Evolutionary conservation across 2,888 invertebrate species (phyloP).

Genomic region (Hemithea aestivaria): DNA sequence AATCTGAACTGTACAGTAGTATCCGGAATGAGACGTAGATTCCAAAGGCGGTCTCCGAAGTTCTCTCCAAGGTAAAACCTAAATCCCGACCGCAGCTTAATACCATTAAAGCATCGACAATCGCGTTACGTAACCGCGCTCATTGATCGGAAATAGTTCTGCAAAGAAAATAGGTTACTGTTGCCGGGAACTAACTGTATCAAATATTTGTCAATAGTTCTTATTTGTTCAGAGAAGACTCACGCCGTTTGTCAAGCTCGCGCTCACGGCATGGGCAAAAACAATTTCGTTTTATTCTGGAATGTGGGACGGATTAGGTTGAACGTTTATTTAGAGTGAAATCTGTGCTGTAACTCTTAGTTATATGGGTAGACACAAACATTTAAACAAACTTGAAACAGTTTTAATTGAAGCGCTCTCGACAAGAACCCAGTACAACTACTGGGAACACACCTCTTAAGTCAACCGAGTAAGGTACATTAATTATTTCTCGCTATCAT

Average conservation of each 20-base stretch:
- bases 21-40: slow-evolving; percentile 36
- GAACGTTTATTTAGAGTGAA: slow-evolving; percentile 43
- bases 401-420: slow-evolving; percentile 70
- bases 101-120: slow-evolving; percentile 43
- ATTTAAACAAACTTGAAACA: slow-evolving; percentile 68
- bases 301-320: slow-evolving; percentile 29
- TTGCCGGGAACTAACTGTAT: slow-evolving; percentile 14
- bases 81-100: slow-evolving; percentile 43
- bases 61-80: slow-evolving; percentile 42
- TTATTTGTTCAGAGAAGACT: slow-evolving; percentile 18
- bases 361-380: slow-evolving; percentile 59
- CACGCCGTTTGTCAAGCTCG: slow-evolving; percentile 17
- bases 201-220: slow-evolving; percentile 20
- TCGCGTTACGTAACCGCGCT: slow-evolving; percentile 31
- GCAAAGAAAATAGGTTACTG: slow-evolving; percentile 17
- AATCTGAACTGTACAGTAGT: slow-evolving; percentile 40
- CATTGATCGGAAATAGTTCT: slow-evolving; percentile 22
- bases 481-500: not conserved
- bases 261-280: slow-evolving; percentile 19
- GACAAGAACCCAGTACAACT: slow-evolving; percentile 40
- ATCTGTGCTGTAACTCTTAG: slow-evolving; percentile 43
- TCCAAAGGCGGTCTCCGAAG: slow-evolving; percentile 36
- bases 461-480: slow-evolving; percentile 9
- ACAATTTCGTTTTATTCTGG: slow-evolving; percentile 26
- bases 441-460: slow-evolving; percentile 18